A percentile compares a stretch with the other conserved stretches of the same genome.
Conservation (phyloP, 2,113 vertebrate species). For the Cephalopterus ornatus region DNA sequence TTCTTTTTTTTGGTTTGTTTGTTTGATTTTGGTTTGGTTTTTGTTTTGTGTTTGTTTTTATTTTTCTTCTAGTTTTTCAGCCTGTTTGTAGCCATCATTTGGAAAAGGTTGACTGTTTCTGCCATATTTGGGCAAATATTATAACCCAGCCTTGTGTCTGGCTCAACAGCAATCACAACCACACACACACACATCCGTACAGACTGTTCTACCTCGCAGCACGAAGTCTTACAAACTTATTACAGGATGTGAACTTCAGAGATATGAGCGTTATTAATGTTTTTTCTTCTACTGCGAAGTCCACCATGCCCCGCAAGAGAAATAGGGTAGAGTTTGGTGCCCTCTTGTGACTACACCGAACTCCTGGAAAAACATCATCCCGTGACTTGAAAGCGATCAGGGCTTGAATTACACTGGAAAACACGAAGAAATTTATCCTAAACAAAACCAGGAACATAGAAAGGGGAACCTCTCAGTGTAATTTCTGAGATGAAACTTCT, state of each 20-base stretch:
- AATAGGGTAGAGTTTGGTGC: constrained; percentile 45
- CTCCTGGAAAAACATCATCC: not conserved
- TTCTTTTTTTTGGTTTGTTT: not conserved
- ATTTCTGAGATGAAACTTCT: not conserved
- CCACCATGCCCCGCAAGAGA: not conserved
- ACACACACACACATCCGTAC: not conserved
- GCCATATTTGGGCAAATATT: not conserved
- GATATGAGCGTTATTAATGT: not conserved
- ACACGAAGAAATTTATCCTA: not conserved
- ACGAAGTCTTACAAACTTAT: not conserved
- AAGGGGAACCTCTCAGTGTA: not conserved
- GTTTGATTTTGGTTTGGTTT: too few relatives aligned
- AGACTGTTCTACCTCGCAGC: not conserved
- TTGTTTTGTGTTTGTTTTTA: too few relatives aligned
- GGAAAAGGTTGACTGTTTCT: not conserved
- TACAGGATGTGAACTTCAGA: not conserved
- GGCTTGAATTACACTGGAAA: not conserved
- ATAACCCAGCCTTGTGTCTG: not conserved
- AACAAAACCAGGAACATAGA: not conserved
- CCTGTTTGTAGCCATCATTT: not conserved
- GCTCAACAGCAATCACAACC: not conserved
- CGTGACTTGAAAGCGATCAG: rapidly evolving
- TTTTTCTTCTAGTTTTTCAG: not conserved
- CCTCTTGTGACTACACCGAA: constrained; percentile 30
- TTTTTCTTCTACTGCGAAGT: not conserved